Evolutionary conservation across 2,888 invertebrate genomes (phyloP), one percentile per base, ranked within the genome.

Genomic region (Papilio gigon): DNA sequence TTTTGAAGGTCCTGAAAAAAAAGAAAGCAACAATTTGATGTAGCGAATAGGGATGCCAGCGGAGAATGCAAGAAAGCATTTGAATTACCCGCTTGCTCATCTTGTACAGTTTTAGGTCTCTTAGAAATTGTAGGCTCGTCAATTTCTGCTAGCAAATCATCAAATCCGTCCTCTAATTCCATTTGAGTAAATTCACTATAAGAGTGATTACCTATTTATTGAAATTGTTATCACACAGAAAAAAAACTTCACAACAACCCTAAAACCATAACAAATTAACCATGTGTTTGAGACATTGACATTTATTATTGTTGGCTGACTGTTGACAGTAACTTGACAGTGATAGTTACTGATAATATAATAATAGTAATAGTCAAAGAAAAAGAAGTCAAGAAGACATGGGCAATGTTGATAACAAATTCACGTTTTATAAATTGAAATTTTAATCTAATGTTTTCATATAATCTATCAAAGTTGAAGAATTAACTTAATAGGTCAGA

Each of bases 141-240:
- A 27, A 92, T 83, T 75, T 89, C 83, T n/a, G 92, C 91, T 56
- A 92, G 73, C 69, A 92, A 82, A 69, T 91, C 89, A 71, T 92
- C 92, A 64, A 92, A 87, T 5, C 86, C 89, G 70, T 92, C 92
- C 70, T 92, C 92, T 74, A 89, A 72, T 60, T 92, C 91, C 90
- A 91, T 90, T 71, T 67, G 27, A 30, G 17, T 30, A 30, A 4
- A 30, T 6, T 56, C 11, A 14, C 12, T 56, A 0, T 17, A 1
- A n/a, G 30, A n/a, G 2, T 56, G 5, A 30, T 0, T 56, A 30
- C 30, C 17, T 53, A 53, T 9, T 56, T 56, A n/a, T 1, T 56
- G 5, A 56, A 17, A 56, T 30, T 30, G 4, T 4, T 30, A 22
- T n/a, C 9, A 1, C 6, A n/a, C 4, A 12, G 4, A 9, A n/a